Percentiles rank a stretch among this genome's conserved stretches.
Conservation (phyloP, 2,113 vertebrate genomes). For the Petromus typicus region DNA sequence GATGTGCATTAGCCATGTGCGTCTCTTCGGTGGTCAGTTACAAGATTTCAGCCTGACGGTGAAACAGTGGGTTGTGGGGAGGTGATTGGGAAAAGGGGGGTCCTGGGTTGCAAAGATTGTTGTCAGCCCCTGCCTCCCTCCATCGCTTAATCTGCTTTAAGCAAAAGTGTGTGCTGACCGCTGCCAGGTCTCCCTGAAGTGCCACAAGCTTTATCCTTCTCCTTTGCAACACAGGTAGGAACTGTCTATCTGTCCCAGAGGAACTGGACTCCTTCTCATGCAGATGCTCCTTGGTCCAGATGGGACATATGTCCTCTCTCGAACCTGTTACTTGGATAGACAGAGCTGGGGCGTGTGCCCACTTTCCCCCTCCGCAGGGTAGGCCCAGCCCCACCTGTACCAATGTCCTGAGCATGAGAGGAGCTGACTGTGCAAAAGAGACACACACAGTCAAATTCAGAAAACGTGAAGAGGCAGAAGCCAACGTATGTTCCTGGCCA, state of each 20-base stretch:
- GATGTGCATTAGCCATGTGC: background rate
- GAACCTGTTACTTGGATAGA: background rate
- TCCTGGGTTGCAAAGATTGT: background rate
- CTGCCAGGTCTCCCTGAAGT: background rate
- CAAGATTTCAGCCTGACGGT: background rate
- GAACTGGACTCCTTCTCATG: background rate
- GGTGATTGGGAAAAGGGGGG: background rate
- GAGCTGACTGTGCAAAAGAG: background rate
- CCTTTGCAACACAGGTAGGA: background rate
- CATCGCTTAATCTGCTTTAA: background rate
- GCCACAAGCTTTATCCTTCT: background rate
- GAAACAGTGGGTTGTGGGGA: background rate
- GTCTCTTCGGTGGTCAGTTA: background rate
- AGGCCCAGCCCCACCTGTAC: rapidly evolving
- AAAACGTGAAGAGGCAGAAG: conserved; percentile 20
- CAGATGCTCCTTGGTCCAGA: background rate
- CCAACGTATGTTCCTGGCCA: background rate
- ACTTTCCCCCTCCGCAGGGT: background rate
- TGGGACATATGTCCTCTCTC: background rate
- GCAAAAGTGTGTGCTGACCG: background rate
- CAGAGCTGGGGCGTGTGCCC: background rate
- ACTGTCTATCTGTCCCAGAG: background rate
- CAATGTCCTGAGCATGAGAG: background rate
- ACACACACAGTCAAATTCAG: background rate
- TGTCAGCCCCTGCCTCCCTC: background rate